Percentiles rank a stretch among this genome's conserved stretches.
Evolutionary conservation across 2,797 vertebrate genomes (phyloP).

Genomic region (Acrossocheilus wenchowensis): DNA sequence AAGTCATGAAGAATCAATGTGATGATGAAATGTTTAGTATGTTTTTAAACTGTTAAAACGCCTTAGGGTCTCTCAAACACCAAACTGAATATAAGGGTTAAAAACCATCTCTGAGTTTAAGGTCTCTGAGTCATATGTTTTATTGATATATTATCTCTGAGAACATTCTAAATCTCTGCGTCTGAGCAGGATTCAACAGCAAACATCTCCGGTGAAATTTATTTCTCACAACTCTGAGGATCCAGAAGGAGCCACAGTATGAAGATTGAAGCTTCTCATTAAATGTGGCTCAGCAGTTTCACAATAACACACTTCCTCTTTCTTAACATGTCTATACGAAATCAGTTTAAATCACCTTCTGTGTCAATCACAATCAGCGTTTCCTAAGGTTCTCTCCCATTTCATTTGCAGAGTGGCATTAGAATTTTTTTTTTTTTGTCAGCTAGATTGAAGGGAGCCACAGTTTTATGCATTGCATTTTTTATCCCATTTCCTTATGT

Average conservation of each 20-base stretch:
- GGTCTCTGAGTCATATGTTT: slow-evolving; percentile 1
- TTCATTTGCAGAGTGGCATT: slow-evolving; percentile 27
- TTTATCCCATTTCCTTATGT: slow-evolving; percentile 53
- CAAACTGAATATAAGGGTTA: not conserved
- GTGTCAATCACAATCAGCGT: slow-evolving; percentile 26
- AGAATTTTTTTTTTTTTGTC: not conserved
- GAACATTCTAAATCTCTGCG: not conserved
- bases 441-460: not conserved
- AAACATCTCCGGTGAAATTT: not conserved
- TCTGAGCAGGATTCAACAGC: not conserved
- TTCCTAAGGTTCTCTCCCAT: not conserved
- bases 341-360: slow-evolving; percentile 29
- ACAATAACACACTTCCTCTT: slow-evolving; percentile 13
- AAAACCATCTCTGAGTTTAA: slow-evolving; percentile 8
- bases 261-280: slow-evolving; percentile 45
- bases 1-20: not conserved
- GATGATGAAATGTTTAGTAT: not conserved
- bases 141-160: slow-evolving; percentile 7
- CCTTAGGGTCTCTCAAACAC: not conserved
- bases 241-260: slow-evolving; percentile 21
- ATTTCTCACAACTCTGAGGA: slow-evolving; percentile 20
- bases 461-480: slow-evolving; percentile 35
- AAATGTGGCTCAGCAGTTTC: slow-evolving; percentile 30
- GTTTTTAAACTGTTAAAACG: not conserved
- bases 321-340: slow-evolving; percentile 30